phyloP scores from a whole-genome alignment of 35 echinoderm and acorn worm genomes.

The Holothuria glaberrima region DNA sequence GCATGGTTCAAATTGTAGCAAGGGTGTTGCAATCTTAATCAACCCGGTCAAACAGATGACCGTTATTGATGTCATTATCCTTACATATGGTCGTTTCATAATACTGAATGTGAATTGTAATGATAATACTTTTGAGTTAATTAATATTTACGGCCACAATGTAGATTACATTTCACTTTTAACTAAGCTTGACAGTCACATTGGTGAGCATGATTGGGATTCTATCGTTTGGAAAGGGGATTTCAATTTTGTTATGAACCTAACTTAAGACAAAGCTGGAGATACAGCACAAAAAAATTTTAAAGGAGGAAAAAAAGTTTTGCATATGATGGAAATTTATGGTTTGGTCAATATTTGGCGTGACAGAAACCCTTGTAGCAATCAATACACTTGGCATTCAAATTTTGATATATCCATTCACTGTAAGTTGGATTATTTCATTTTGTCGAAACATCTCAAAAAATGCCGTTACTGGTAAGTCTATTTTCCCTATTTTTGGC shows the following conservation, averaged over 20 bases:
- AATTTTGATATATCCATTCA: no score
- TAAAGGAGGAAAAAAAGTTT: no score
- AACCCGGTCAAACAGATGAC: background rate
- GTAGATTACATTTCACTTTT: background rate
- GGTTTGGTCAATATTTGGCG: constrained; percentile 12
- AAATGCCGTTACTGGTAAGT: background rate
- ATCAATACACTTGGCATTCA: background rate
- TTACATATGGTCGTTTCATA: background rate
- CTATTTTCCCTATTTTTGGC: background rate
- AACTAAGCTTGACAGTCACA: background rate
- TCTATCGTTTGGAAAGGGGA: no score
- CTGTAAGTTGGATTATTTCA: no score
- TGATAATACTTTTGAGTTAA: background rate
- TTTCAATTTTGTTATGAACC: no score
- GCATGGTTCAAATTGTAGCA: constrained; percentile 3
- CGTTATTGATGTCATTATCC: background rate
- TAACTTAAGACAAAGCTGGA: background rate
- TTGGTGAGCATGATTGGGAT: background rate
- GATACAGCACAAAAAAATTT: background rate
- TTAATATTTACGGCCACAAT: no score
- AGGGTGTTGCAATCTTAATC: no score
- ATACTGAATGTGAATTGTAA: no score
- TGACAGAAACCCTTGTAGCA: background rate
- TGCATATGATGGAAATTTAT: no score
- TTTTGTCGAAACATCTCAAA: background rate